These are phyloP conservation scores for Macrotus californicus DNA, from an alignment of 2,113 vertebrate species.

Conservation along the genomic window DNA sequence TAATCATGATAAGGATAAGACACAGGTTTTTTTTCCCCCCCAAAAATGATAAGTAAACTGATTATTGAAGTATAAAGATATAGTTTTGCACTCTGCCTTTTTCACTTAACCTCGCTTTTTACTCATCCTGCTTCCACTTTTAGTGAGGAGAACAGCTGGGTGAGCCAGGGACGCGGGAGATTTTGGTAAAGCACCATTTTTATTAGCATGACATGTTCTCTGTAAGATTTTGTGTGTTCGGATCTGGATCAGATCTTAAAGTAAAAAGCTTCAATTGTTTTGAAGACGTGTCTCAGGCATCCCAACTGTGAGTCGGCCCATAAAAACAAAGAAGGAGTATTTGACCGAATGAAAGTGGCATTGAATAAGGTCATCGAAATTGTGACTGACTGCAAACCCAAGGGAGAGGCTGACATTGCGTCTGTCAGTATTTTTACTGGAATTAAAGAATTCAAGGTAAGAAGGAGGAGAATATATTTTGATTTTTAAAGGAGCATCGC, in stretches of 20 bases:
- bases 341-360: conserved; percentile 94
- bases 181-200: conserved; percentile 71
- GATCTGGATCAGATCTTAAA: neutral
- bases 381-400: conserved; percentile 90
- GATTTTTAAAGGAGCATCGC: neutral
- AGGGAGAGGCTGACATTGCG: conserved; percentile 84
- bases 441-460: conserved; percentile 96
- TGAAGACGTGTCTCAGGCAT: conserved; percentile 96
- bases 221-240: conserved; percentile 44
- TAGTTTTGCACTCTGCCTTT: conserved; percentile 39
- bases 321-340: conserved; percentile 96
- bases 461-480: conserved; percentile 15
- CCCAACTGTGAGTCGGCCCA: conserved; percentile 98
- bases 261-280: conserved; percentile 54
- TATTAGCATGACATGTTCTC: conserved; percentile 68
- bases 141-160: conserved; percentile 71
- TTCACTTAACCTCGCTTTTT: conserved; percentile 67
- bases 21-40: fast-evolving
- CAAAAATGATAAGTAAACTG: neutral
- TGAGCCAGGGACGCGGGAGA: conserved; percentile 69
- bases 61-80: conserved; percentile 26
- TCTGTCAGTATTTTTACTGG: conserved; percentile 90
- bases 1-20: neutral
- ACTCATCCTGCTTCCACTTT: conserved; percentile 67
- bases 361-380: conserved; percentile 98